Evolutionary conservation across 1,140 invertebrate genomes (phyloP).

Genomic region (Drosophila mayri): DNA sequence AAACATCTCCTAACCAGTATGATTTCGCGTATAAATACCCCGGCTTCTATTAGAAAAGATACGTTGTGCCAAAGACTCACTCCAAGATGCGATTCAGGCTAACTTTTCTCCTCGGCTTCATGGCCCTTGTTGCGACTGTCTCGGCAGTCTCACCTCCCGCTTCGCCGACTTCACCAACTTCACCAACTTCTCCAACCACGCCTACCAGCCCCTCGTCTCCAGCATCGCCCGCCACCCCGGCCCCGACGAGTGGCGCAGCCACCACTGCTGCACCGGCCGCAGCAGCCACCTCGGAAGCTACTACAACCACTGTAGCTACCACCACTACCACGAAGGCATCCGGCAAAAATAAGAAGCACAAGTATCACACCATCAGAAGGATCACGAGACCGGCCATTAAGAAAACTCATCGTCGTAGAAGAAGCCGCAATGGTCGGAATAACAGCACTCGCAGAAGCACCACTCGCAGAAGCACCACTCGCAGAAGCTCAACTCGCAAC

Average conservation of each 20-base stretch:
- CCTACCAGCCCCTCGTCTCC: background rate
- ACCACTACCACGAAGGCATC: background rate
- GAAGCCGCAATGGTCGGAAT: background rate
- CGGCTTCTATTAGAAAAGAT: background rate
- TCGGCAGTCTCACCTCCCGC: background rate
- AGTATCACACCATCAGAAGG: background rate
- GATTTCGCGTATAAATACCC: constrained; percentile 12
- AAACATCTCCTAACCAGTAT: background rate
- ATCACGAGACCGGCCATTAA: background rate
- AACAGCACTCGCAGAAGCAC: background rate
- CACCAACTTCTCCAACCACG: background rate
- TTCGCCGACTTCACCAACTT: background rate
- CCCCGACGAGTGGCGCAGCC: background rate
- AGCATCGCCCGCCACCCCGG: background rate
- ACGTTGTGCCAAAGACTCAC: background rate
- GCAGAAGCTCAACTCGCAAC: background rate
- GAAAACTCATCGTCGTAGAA: background rate
- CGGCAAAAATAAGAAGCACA: too few relatives aligned
- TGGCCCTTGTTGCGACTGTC: background rate
- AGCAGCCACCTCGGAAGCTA: background rate
- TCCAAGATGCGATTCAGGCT: constrained; percentile 10
- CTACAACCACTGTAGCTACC: background rate
- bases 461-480: background rate
- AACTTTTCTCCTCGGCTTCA: background rate
- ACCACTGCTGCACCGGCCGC: background rate